Evolutionary conservation across 2,797 vertebrate species (phyloP), one percentile per base, ranked within the genome.

Genomic region (Hypotaenidia okinawae): DNA sequence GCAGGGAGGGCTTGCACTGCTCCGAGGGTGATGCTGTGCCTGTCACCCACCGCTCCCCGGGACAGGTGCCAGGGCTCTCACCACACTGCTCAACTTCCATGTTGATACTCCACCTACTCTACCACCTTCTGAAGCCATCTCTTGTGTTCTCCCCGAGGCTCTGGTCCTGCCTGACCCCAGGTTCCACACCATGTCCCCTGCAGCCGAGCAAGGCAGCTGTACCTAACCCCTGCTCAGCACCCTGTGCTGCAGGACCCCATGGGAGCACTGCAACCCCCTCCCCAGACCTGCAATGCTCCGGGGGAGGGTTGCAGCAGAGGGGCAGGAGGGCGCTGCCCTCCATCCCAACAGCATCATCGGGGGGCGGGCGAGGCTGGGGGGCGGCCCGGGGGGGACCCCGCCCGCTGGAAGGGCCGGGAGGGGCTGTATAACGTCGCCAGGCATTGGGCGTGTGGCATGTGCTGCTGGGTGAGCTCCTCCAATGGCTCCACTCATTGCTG

Each of bases 41-140:
- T 2, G 18, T 15, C 74, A 52, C 51, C 22, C 41, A 6, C 22
- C 4, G 0, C 32, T n/a, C 30, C 75, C 32, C 1, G 28, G 47
- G 37, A 58, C 64, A 16, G 54, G 28, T 10, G 28, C 37, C 16
- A 2, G 63, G 19, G 24, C 15, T 51, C 55, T 37, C 5, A 3
- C 54, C 35, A 4, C 3, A 1, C 18, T 8, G 10, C 37, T 59
- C 2, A 47, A 3, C 33, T 30, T 24, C 32, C 17, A 3, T 2
- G n/a, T 62, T 0, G 35, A 2, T 3, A 3, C 1, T 9, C 1
- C 43, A 76, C n/a, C 35, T 47, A 2, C n/a, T 39, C 54, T 16
- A 21, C 47, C 33, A 1, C 10, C 27, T 47, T 23, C 47, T 47
- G 47, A 23, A 23, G 21, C 19, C 47, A 47, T 23, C 47, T 47